Evolutionary conservation across 2,113 vertebrate species (phyloP).

Genomic region (Larimichthys crocea): DNA sequence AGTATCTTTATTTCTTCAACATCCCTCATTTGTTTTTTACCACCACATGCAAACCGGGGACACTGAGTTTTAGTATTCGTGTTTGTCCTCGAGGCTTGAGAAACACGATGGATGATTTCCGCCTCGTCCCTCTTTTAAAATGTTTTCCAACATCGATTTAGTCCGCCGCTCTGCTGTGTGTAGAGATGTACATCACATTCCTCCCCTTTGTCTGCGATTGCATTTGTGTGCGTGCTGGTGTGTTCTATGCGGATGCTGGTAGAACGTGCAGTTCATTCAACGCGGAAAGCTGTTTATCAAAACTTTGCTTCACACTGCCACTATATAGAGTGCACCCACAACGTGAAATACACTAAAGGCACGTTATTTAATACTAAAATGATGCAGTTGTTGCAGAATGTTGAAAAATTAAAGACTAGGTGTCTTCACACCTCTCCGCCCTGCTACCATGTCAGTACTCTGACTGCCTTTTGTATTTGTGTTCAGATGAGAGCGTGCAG

Average conservation of each 20-base stretch:
- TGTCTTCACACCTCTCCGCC: neutral
- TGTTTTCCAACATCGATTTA: neutral
- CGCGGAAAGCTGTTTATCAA: no score
- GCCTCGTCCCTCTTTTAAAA: no score
- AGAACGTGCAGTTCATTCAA: neutral
- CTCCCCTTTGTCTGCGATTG: neutral
- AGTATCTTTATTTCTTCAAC: slow-evolving; percentile 69
- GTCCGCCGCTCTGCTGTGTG: no score
- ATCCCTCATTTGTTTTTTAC: no score
- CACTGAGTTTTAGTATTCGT: no score
- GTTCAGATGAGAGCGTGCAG: slow-evolving; percentile 94
- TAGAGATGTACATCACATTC: neutral
- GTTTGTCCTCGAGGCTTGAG: no score
- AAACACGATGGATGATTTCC: neutral
- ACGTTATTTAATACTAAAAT: neutral
- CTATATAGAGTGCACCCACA: neutral
- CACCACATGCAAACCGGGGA: no score
- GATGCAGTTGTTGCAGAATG: neutral
- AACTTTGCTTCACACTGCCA: neutral
- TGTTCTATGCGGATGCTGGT: neutral
- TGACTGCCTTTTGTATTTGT: slow-evolving; percentile 5
- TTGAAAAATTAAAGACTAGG: neutral
- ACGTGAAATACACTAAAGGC: neutral
- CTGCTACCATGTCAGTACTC: neutral
- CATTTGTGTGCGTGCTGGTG: neutral